Evolutionary conservation across 2,797 vertebrate species (phyloP).

Genomic region (Alfaro cultratus): DNA sequence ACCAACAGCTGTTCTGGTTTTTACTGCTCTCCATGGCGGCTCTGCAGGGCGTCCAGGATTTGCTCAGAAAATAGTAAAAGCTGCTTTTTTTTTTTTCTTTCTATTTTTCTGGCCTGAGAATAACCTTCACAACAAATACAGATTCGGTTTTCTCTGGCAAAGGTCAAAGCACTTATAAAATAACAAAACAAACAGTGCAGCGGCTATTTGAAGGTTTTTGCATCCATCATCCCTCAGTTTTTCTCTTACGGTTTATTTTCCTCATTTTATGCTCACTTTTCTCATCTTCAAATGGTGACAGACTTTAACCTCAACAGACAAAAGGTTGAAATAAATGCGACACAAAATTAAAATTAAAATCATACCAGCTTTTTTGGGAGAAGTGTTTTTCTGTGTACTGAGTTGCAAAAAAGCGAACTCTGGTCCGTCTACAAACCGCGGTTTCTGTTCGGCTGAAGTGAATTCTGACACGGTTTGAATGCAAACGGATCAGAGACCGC

Average conservation of each 20-base stretch:
- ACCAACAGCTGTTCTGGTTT: constrained; percentile 10
- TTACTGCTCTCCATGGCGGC: constrained; percentile 1
- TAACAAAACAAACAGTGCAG: background rate
- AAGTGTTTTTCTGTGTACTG: background rate
- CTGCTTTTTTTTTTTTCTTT: background rate
- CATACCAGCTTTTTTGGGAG: background rate
- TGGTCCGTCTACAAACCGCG: too few relatives aligned
- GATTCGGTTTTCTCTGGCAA: background rate
- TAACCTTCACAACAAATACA: constrained; percentile 9
- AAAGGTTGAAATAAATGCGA: background rate
- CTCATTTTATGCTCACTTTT: background rate
- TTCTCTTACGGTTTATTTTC: background rate
- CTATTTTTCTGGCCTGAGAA: background rate
- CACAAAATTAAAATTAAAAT: background rate
- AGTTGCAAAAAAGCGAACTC: too few relatives aligned
- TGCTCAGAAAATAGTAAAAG: constrained; percentile 5
- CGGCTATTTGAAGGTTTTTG: background rate
- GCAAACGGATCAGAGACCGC: too few relatives aligned
- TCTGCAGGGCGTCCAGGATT: constrained; percentile 8
- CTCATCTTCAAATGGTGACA: background rate
- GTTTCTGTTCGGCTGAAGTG: too few relatives aligned
- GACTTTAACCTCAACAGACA: background rate
- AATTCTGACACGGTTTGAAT: too few relatives aligned
- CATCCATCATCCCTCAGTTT: background rate
- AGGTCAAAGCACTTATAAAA: constrained; percentile 17